These are phyloP conservation scores for Melitaea cinxia DNA, from an alignment of 1,140 invertebrate genomes.

Conservation along the genomic window DNA sequence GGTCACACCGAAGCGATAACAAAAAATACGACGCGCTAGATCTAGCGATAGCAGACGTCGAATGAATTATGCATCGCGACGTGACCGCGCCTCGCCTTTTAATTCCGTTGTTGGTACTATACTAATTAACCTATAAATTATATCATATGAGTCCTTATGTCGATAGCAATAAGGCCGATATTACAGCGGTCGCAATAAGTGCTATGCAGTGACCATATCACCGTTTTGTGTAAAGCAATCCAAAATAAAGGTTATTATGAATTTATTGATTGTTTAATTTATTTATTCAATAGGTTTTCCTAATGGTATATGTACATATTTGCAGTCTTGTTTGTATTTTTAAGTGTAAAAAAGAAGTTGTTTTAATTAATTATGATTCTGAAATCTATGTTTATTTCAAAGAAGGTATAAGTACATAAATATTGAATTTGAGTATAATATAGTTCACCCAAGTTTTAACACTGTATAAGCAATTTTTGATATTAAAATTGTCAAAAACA, in stretches of 20 bases:
- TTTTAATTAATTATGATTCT: too few species aligned
- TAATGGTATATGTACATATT: background rate
- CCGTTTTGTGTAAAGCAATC: conserved; percentile 1
- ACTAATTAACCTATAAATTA: conserved; percentile 32
- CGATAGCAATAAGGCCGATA: background rate
- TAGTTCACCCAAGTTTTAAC: too few species aligned
- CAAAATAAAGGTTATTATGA: background rate
- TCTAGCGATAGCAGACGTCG: conserved; percentile 21
- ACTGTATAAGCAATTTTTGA: too few species aligned
- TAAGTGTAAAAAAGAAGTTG: too few species aligned
- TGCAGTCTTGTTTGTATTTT: too few species aligned
- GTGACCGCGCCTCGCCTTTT: conserved; percentile 25
- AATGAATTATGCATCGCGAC: conserved; percentile 32
- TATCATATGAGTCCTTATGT: conserved; percentile 1
- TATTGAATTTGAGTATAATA: too few species aligned
- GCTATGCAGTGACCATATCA: background rate
- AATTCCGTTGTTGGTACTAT: conserved; percentile 30
- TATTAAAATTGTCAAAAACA: too few species aligned
- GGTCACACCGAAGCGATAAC: background rate
- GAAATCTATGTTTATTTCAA: too few species aligned
- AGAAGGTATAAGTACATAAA: too few species aligned
- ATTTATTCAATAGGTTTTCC: background rate
- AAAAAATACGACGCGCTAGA: conserved; percentile 25
- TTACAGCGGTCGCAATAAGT: background rate
- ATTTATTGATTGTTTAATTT: background rate